Evolutionary conservation across 2,113 vertebrate species (phyloP).

Genomic region (Saccopteryx leptura): DNA sequence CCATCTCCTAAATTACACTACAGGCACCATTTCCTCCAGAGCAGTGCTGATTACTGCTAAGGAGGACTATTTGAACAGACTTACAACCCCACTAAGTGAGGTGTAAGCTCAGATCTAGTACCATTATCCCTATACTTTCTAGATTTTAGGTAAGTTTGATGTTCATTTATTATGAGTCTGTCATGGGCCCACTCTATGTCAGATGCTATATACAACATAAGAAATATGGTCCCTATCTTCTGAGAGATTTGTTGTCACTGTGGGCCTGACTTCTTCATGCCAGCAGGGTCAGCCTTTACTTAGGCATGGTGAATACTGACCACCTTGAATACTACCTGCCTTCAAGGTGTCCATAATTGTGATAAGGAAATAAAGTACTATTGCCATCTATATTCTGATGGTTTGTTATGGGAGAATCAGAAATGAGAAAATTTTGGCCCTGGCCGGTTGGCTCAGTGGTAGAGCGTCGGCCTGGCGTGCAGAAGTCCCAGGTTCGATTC

Average conservation of each 20-base stretch:
- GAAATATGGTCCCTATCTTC: not conserved
- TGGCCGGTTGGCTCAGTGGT: too few species aligned
- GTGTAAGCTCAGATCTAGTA: not conserved
- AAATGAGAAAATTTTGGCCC: too few species aligned
- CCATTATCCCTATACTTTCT: not conserved
- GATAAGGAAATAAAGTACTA: not conserved
- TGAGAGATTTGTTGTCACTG: not conserved
- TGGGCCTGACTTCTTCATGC: not conserved
- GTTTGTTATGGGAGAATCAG: too few species aligned
- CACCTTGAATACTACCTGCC: not conserved
- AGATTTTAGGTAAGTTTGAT: not conserved
- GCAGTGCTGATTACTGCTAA: constrained; percentile 26
- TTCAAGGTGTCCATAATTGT: not conserved
- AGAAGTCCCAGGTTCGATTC: too few species aligned
- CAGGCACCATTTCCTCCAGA: not conserved
- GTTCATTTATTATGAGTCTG: not conserved
- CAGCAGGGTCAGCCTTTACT: not conserved
- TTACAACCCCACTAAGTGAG: not conserved
- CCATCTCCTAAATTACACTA: not conserved
- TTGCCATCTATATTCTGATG: not conserved
- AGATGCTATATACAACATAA: not conserved
- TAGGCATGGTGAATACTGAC: not conserved
- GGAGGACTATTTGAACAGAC: not conserved
- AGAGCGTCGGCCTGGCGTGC: too few species aligned
- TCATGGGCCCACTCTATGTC: too few species aligned